A percentile compares a stretch with the other conserved stretches of the same genome.
Conservation (phyloP, 1,140 invertebrate species). For the Frieseomelitta varia region DNA sequence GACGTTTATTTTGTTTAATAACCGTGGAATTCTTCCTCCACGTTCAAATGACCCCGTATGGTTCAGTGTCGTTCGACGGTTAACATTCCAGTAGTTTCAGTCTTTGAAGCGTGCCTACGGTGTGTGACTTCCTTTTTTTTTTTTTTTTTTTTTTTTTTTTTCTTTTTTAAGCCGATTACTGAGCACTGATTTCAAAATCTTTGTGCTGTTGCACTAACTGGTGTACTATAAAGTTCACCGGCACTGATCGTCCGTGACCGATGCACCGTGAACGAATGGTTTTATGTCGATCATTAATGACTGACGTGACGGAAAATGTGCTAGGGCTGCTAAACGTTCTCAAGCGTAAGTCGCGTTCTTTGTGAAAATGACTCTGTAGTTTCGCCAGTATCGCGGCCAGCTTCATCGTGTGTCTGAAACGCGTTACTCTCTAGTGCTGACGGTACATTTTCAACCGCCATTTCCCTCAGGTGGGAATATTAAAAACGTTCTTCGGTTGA, state of each 20-base stretch:
- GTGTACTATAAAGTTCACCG: too few relatives aligned
- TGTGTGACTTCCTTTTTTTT: too few relatives aligned
- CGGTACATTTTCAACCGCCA: neutral
- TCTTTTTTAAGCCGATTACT: neutral
- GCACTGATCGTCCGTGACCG: neutral
- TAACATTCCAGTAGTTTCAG: neutral
- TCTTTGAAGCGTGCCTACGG: neutral
- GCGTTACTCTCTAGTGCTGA: neutral
- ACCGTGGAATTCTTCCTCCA: too few relatives aligned
- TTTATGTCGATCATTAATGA: slow-evolving; percentile 20
- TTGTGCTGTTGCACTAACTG: neutral
- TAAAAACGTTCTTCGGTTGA: neutral
- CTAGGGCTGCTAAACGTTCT: slow-evolving; percentile 2
- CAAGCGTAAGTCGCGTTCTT: slow-evolving; percentile 21
- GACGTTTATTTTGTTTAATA: too few relatives aligned
- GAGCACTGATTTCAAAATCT: neutral
- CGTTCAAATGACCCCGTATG: too few relatives aligned
- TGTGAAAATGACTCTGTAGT: slow-evolving; percentile 16
- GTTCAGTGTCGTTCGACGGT: neutral
- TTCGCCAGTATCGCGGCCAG: slow-evolving; percentile 9
- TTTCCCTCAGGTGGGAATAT: neutral
- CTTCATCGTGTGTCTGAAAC: slow-evolving; percentile 9
- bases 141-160: too few relatives aligned
- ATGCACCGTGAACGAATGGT: slow-evolving; percentile 1
- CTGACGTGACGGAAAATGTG: slow-evolving; percentile 18